These are phyloP conservation scores for Phocoena phocoena DNA, from an alignment of 2,113 vertebrate genomes.

Conservation along the genomic window DNA sequence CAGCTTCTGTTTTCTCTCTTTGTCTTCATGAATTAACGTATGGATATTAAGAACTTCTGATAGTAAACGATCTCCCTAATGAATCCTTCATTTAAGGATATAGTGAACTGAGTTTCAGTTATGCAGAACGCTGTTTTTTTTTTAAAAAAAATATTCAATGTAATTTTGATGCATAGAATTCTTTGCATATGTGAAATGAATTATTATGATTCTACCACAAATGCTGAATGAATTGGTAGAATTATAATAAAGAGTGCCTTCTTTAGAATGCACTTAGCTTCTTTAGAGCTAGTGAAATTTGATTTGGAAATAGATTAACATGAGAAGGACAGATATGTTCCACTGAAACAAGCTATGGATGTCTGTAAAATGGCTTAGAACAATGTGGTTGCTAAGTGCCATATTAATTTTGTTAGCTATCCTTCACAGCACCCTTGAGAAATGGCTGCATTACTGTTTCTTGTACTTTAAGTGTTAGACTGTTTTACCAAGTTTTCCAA, in stretches of 20 bases:
- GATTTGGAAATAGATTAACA: background rate
- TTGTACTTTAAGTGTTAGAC: background rate
- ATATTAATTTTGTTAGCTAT: background rate
- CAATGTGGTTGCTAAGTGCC: background rate
- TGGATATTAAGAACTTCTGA: background rate
- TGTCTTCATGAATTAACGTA: background rate
- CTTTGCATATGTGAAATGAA: slow-evolving; percentile 4
- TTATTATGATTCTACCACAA: background rate
- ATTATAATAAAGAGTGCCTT: background rate
- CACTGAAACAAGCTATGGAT: background rate
- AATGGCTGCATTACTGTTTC: background rate
- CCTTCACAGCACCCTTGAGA: background rate
- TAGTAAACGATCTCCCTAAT: background rate
- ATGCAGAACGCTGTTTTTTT: background rate
- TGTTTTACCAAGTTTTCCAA: background rate
- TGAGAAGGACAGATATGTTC: background rate
- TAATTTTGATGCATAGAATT: background rate
- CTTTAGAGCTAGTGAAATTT: background rate
- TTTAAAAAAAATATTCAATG: background rate
- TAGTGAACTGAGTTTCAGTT: background rate
- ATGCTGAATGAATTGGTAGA: background rate
- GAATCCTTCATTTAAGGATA: background rate
- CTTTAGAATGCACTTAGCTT: background rate
- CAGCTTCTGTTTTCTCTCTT: background rate
- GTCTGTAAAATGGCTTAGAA: background rate